Conservation (phyloP, 2,888 invertebrate genomes). For the Julus scanicus region DNA sequence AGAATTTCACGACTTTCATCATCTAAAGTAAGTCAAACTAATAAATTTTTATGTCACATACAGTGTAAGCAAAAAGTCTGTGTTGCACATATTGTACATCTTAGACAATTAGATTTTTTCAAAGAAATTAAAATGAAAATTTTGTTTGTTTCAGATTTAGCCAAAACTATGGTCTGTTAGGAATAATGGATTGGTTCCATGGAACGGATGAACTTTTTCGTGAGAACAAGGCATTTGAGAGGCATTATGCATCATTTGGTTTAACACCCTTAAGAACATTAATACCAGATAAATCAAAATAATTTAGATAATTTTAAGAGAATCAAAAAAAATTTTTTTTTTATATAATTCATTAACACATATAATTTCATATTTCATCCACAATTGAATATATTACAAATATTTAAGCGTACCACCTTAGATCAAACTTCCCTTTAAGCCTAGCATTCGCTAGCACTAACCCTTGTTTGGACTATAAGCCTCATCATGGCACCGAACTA, state of each 20-base stretch:
- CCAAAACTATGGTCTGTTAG: constrained; percentile 84
- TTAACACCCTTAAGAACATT: neutral
- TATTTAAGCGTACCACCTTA: too few species aligned
- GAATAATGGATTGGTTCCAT: constrained; percentile 82
- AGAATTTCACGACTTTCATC: constrained; percentile 88
- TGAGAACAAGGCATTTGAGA: constrained; percentile 75
- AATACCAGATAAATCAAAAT: neutral
- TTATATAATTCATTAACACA: too few species aligned
- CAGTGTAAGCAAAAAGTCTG: too few species aligned
- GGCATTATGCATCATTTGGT: constrained; percentile 69
- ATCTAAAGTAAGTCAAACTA: constrained; percentile 73
- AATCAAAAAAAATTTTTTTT: too few species aligned
- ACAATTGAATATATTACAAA: too few species aligned
- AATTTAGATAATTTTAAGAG: neutral
- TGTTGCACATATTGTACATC: too few species aligned
- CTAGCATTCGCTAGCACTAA: too few species aligned
- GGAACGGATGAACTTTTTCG: constrained; percentile 84
- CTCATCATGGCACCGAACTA: too few species aligned
- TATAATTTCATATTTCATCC: too few species aligned
- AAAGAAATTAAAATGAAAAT: constrained; percentile 49
- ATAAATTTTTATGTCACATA: neutral
- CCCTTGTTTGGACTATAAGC: too few species aligned
- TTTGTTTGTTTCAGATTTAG: constrained; percentile 74
- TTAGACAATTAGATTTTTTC: too few species aligned
- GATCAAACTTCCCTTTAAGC: too few species aligned